Base-by-base conservation (phyloP, 1,140 invertebrate species). In the Meloidogyne hapla region DNA sequence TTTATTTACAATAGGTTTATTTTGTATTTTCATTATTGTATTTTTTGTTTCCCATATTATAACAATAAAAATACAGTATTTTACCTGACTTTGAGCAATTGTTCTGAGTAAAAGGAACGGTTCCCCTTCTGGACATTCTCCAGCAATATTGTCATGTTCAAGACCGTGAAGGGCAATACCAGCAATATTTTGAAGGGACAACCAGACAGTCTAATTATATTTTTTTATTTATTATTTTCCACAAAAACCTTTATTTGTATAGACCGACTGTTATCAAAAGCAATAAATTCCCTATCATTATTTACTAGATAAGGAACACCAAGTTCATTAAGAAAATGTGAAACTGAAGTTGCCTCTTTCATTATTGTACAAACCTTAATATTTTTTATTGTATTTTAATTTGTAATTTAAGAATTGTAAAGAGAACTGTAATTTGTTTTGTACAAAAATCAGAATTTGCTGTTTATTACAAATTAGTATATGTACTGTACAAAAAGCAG, bases 111-210 rank as follows among this genome's bases (percentile, higher is more conserved):
- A 28, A 56, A n/a, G 66, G 62, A 77, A 77, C 3, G 76, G 40
- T 21, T 77, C 62, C 45, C 38, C 25, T 18, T 42, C 38, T 12
- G 76, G 76, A 33, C 76, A 77, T 33, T 78, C 40, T 15, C 76
- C 76, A 38, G 64, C 40, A 25, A 56, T 61, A 48, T 77, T 77
- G 64, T 77, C 76, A 18, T 68, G 23, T 23, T 76, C 76, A 23
- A 77, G 33, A 23, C 71, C 70, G 23, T 77, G 76, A n/a, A 77
- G 63, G 18, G 76, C 76, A 63, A 77, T 77, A 12, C 76, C 76
- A 25, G 40, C 76, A 23, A 75, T 62, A 6, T 73, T 40, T 23
- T 77, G 33, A 61, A 77, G 38, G 2, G 76, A 74, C 13, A 68
- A n/a, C 76, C 76, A 77, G 2, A 77, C 74, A 2, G 76, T 40